Conservation (phyloP, 2,113 vertebrate species). For the Gnathonemus longibarbis region DNA sequence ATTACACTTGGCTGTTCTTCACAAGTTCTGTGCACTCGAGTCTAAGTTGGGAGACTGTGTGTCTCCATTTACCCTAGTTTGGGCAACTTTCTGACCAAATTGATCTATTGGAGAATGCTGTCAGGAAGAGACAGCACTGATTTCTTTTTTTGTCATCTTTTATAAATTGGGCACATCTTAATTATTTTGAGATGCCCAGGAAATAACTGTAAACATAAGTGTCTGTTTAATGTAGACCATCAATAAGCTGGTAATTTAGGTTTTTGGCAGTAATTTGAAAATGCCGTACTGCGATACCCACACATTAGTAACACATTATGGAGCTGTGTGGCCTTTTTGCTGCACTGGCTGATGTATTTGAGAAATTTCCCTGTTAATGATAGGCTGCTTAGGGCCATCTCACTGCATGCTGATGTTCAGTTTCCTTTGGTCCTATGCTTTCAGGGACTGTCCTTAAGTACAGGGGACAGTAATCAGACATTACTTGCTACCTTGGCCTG, state of each 20-base stretch:
- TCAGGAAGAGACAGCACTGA: neutral
- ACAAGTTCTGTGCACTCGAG: neutral
- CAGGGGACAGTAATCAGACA: neutral
- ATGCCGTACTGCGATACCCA: neutral
- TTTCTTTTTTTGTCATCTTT: neutral
- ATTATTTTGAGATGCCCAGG: neutral
- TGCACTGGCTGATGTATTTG: neutral
- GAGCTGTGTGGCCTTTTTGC: neutral
- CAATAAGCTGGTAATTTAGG: neutral
- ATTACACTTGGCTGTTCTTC: neutral
- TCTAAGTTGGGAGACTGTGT: neutral
- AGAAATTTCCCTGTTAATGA: neutral
- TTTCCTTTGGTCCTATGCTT: neutral
- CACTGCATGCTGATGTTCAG: neutral
- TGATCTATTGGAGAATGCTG: neutral
- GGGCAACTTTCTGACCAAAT: neutral
- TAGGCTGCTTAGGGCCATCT: neutral
- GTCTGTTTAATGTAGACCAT: neutral
- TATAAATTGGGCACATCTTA: neutral
- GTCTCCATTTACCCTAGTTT: neutral
- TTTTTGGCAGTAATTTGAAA: neutral
- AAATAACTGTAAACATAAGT: neutral
- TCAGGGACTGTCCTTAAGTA: neutral
- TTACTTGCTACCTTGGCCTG: neutral
- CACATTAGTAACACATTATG: no score